phyloP scores from a whole-genome alignment of 2,888 invertebrate genomes.

The Invenusta paracnida region DNA sequence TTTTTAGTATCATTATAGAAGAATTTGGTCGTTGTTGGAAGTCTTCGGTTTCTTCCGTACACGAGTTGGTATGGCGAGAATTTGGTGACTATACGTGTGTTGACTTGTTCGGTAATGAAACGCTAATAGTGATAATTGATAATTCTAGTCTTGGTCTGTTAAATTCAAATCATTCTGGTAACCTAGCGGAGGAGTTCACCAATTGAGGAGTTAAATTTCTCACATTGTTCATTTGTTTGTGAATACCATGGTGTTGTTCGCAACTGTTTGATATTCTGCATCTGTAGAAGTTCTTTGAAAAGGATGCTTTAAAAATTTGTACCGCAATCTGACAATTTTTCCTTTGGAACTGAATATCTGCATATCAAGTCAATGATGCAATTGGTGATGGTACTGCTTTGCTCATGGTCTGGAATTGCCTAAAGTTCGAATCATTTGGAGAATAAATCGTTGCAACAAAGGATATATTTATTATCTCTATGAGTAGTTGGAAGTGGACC shows the following conservation, averaged over 20 bases:
- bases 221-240: neutral
- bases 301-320: neutral
- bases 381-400: neutral
- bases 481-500: neutral
- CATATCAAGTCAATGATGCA: conserved; percentile 13
- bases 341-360: neutral
- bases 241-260: neutral
- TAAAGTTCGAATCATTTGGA: neutral
- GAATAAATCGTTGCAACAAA: neutral
- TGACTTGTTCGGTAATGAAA: too few relatives aligned
- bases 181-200: neutral
- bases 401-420: neutral
- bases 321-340: neutral
- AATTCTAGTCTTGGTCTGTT: neutral
- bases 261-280: neutral
- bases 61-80: too few relatives aligned
- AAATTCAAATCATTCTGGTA: neutral
- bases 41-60: too few relatives aligned
- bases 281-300: neutral
- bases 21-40: too few relatives aligned
- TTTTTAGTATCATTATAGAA: too few relatives aligned
- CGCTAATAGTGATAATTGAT: too few relatives aligned
- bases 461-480: neutral
- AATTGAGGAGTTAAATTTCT: neutral
- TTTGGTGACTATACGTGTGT: too few relatives aligned